Percentiles rank a stretch among this genome's conserved stretches.
Evolutionary conservation across 1,140 invertebrate genomes (phyloP).

Genomic region (Chrysomallon squamiferum): DNA sequence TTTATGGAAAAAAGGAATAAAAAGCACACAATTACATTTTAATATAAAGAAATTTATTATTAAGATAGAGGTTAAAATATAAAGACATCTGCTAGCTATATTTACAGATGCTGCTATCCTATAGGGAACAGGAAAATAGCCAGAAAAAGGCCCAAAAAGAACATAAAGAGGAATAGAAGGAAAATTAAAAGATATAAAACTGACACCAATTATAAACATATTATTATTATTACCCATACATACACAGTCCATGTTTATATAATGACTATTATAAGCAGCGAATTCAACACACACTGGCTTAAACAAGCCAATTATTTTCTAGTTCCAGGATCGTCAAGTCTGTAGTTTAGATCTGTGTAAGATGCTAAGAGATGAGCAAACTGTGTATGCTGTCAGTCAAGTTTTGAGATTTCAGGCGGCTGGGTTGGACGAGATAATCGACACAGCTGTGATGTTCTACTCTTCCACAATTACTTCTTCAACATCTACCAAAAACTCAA

Average conservation of each 20-base stretch:
- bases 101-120: too few relatives aligned
- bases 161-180: constrained; percentile 36
- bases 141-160: constrained; percentile 51
- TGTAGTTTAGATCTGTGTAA: neutral
- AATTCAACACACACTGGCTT: constrained; percentile 1
- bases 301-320: neutral
- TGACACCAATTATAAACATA: constrained; percentile 2
- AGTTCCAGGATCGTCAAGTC: neutral
- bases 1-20: too few relatives aligned
- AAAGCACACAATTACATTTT: too few relatives aligned
- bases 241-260: constrained; percentile 1
- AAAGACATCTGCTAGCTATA: too few relatives aligned
- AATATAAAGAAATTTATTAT: too few relatives aligned
- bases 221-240: constrained; percentile 8
- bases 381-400: neutral
- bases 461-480: constrained; percentile 78
- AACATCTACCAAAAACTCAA: constrained; percentile 98
- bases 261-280: neutral
- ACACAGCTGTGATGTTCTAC: constrained; percentile 28
- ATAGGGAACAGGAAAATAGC: constrained; percentile 54
- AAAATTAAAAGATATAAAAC: constrained; percentile 17
- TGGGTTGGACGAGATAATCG: neutral
- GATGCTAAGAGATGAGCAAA: neutral
- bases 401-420: neutral
- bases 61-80: too few relatives aligned